Evolutionary conservation across 35 echinoderm and acorn worm species (phyloP), one percentile per base, ranked within the genome.

Genomic region (Holothuria glaberrima): DNA sequence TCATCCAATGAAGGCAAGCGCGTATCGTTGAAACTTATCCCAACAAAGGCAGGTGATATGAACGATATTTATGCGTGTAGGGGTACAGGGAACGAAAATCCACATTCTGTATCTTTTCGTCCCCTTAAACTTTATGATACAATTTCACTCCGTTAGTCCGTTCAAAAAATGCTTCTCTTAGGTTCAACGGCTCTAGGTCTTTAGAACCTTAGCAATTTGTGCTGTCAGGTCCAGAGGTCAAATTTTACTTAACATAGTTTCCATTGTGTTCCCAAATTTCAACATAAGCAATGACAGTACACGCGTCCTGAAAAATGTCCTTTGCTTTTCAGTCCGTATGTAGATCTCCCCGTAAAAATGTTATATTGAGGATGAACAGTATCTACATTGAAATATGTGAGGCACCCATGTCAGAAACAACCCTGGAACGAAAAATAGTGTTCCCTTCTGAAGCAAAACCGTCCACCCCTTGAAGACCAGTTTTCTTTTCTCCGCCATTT

Each of bases 401-500:
- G 56, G 48, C 90, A 91, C 12, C 83, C 86, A 45, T 89, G 69
- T 12, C 35, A 89, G 45, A 76, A 89, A 44, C 91, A 92, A 24
- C 91, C 91, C 12, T 89, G 25, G 60, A 92, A 92, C 45, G 89
- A 13, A 60, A 82, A 82, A 22, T 22, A 67, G 16, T 24, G 16
- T 67, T 30, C 16, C 21, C 63, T 22, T 30, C 29, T 22, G 48
- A 48, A 35, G 78, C 35, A 69, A 34, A 93, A 5, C 92, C 92
- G 86, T 90, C 92, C 9, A 90, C 36, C 30, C 83, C 35, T 18
- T 90, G 71, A 30, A 24, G 75, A 28, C 92, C 87, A 21, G 90
- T 80, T 41, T 48, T 59, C 7, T 30, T 65, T 69, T 93, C 87
- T 16, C 91, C 91, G 33, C 48, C 38, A 86, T 64, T 67, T 45